These are phyloP conservation scores for Sardinella longiceps DNA, from an alignment of 2,797 vertebrate genomes.

Conservation along the genomic window DNA sequence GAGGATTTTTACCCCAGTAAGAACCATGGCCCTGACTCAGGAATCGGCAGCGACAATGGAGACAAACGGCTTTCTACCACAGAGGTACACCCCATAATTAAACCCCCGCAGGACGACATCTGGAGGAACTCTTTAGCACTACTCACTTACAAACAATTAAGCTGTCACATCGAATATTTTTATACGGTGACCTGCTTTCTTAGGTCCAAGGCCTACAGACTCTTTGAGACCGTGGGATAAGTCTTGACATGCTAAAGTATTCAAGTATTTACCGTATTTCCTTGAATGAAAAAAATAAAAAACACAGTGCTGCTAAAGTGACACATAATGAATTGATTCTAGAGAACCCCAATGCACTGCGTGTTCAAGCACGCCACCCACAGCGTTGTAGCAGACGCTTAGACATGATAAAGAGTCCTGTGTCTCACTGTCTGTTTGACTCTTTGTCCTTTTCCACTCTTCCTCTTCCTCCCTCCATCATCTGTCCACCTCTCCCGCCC, in stretches of 20 bases:
- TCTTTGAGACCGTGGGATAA: too few species aligned
- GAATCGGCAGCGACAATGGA: constrained; percentile 97
- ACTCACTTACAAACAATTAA: background rate
- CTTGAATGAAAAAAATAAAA: too few species aligned
- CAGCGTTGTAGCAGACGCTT: background rate
- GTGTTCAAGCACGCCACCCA: background rate
- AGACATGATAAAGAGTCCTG: background rate
- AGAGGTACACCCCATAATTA: constrained; percentile 76
- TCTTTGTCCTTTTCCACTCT: background rate
- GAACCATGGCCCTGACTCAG: constrained; percentile 96
- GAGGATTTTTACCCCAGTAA: constrained; percentile 98
- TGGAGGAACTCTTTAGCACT: background rate
- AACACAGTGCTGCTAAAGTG: too few species aligned
- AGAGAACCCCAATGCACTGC: background rate
- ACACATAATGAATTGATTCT: too few species aligned
- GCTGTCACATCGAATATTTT: too few species aligned
- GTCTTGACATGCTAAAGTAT: too few species aligned
- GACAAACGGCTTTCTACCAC: constrained; percentile 96
- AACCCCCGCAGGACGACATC: constrained; percentile 4
- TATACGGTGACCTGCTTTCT: too few species aligned
- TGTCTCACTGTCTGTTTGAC: background rate
- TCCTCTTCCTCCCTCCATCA: background rate
- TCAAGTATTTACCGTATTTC: too few species aligned
- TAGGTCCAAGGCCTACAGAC: too few species aligned
- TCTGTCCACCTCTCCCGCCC: background rate